Evolutionary conservation across 2,888 invertebrate genomes (phyloP), one percentile per base, ranked within the genome.

Genomic region (Alsophila aescularia): DNA sequence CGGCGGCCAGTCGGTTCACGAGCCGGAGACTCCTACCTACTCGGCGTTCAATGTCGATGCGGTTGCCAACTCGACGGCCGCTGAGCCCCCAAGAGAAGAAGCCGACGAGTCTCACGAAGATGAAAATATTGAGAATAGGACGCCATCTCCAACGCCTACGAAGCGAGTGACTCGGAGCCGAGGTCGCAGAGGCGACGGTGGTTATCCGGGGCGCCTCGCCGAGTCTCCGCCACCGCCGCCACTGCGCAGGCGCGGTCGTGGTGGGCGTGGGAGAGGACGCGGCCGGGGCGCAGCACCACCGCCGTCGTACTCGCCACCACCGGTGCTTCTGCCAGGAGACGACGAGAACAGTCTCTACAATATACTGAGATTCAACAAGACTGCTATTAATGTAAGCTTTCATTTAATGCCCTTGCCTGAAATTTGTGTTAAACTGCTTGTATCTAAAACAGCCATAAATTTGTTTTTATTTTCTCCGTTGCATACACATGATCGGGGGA

Each of bases 281-380:
- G 90, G 90, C 1, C 77, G 89, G 0, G 87, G 87, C 43, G 79
- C 87, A 0, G 93, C 87, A 54, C 93, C 86, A 47, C 86, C 82
- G 79, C 93, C 73, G 40, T 93, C 79, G 74, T 63, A 87, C 91
- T 77, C 93, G 74, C 88, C 93, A 71, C 83, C 93, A 66, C 81
- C 90, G 50, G 73, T 93, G 72, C 70, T 92, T 69, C 58, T 90
- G 67, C 90, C 91, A 7, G 93, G 93, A 0, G 96, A 96, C 71
- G 97, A 97, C 80, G 97, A 97, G 75, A 94, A 95, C 71, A 96
- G 96, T 69, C 93, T 98, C 5, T 98, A 97, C 83, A 95, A 94
- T 72, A 95, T 96, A 58, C 95, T 98, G 39, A 93, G 95, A 52
- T 96, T 96, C 75, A 97, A 97, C 55, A 96, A 96, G 73, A 94